Percentiles rank a stretch among this genome's conserved stretches.
Evolutionary conservation across 1,140 invertebrate species (phyloP).

Genomic region (Pogonomyrmex californicus): DNA sequence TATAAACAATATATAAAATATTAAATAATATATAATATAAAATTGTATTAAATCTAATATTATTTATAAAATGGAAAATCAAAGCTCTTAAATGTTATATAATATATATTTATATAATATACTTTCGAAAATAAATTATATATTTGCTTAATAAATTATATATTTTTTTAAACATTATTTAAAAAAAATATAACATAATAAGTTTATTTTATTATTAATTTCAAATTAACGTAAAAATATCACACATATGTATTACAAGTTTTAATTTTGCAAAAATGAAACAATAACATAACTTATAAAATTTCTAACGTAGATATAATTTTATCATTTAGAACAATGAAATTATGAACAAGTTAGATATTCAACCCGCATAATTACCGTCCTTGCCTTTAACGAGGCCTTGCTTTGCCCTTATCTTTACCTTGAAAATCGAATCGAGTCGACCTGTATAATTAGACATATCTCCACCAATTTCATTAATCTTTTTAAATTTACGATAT

Average conservation of each 20-base stretch:
- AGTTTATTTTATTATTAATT: background rate
- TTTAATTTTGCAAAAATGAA: background rate
- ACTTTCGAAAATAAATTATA: background rate
- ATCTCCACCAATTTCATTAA: slow-evolving; percentile 29
- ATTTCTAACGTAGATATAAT: background rate
- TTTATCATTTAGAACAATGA: slow-evolving; percentile 8
- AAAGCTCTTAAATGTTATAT: background rate
- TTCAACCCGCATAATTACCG: slow-evolving; percentile 12
- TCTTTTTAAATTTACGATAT: background rate
- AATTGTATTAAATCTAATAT: background rate
- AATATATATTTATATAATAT: too few species aligned
- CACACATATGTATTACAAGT: background rate
- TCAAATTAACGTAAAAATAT: slow-evolving; percentile 1
- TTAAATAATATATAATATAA: background rate
- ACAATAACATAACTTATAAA: background rate
- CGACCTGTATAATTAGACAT: background rate
- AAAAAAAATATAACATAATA: background rate
- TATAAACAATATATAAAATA: background rate
- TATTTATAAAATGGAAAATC: background rate
- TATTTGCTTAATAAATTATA: background rate
- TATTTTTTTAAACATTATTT: background rate
- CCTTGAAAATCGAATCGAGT: slow-evolving; percentile 4
- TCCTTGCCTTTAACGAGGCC: slow-evolving; percentile 6
- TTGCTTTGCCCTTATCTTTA: background rate
- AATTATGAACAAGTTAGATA: background rate